phyloP scores from a whole-genome alignment of 2,888 invertebrate genomes.

The Calameuta idolon region DNA sequence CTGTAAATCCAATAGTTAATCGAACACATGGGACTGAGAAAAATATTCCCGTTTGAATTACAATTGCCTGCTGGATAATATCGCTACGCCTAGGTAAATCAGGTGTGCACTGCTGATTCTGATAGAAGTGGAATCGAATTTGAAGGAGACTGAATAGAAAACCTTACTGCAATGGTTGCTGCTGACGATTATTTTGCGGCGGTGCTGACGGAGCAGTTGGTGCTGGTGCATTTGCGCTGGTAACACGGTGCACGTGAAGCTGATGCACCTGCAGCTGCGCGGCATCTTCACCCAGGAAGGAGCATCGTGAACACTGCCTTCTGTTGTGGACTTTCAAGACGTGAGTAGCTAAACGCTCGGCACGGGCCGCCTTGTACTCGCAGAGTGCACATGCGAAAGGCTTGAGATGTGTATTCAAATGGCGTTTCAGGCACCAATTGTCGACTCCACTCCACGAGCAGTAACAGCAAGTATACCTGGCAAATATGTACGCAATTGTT shows the following conservation, averaged over 20 bases:
- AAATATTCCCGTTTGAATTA: background rate
- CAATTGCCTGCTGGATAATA: background rate
- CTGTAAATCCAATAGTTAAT: constrained; percentile 37
- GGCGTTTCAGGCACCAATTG: constrained; percentile 93
- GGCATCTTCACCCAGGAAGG: constrained; percentile 87
- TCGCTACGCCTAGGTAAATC: background rate
- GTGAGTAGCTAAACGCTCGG: constrained; percentile 90
- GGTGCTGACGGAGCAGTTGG: constrained; percentile 32
- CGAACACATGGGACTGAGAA: background rate
- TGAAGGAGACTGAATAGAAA: background rate
- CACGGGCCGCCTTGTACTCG: constrained; percentile 93
- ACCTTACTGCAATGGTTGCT: constrained; percentile 48
- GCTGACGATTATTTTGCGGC: constrained; percentile 29
- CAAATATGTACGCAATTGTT: constrained; percentile 6
- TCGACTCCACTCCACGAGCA: constrained; percentile 94
- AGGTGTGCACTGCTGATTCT: background rate
- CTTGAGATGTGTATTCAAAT: constrained; percentile 92
- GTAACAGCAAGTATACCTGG: constrained; percentile 85
- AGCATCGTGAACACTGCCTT: constrained; percentile 89
- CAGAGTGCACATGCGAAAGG: constrained; percentile 91
- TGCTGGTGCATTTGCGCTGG: constrained; percentile 47
- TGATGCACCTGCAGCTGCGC: constrained; percentile 83
- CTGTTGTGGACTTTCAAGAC: constrained; percentile 93
- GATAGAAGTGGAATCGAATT: background rate
- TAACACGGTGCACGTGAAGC: constrained; percentile 63